Conservation (phyloP, 2,113 vertebrate genomes). For the Candoia aspera region DNA sequence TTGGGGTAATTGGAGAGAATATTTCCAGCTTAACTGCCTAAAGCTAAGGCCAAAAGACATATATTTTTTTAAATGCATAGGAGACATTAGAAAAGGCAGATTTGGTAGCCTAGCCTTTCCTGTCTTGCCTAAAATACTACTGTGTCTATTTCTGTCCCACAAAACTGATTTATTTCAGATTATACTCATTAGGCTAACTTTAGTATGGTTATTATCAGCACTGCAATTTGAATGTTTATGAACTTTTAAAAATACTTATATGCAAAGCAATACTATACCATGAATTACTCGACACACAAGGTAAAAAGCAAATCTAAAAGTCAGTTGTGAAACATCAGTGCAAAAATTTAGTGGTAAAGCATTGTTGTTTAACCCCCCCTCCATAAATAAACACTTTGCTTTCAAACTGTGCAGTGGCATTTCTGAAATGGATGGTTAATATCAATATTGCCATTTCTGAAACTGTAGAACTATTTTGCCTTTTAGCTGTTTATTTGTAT, state of each 20-base stretch:
- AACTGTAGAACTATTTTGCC: conserved; percentile 46
- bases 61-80: no score
- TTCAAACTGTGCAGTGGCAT: conserved; percentile 64
- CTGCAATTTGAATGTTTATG: conserved; percentile 26
- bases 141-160: background rate
- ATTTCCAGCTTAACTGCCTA: background rate
- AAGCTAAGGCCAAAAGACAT: background rate
- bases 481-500: conserved; percentile 36
- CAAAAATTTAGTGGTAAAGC: conserved; percentile 72
- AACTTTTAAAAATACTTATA: conserved; percentile 43
- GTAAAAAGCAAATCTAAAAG: conserved; percentile 64
- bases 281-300: conserved; percentile 58
- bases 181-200: background rate
- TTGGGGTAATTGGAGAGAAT: background rate
- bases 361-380: background rate
- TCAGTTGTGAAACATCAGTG: conserved; percentile 70
- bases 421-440: conserved; percentile 63
- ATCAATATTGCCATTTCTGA: conserved; percentile 30
- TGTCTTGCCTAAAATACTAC: background rate
- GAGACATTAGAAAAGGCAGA: no score
- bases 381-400: conserved; percentile 51
- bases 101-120: background rate
- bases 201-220: background rate
- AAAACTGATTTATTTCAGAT: background rate
- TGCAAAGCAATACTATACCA: conserved; percentile 62